Evolutionary conservation across 2,888 invertebrate genomes (phyloP), one percentile per base, ranked within the genome.

Genomic region (Noctua comes): DNA sequence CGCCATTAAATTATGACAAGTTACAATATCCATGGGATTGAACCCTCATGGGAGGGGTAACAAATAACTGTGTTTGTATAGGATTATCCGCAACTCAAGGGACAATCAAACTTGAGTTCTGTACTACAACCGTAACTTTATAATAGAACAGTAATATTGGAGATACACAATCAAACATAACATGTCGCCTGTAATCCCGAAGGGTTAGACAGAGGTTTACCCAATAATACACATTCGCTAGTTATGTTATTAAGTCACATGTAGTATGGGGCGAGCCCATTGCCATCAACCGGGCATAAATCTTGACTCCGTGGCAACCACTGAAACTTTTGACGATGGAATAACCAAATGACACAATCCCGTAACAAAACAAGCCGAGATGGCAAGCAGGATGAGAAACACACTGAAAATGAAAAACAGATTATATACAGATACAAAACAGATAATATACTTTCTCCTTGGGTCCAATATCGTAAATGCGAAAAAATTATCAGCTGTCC

Each of bases 51-150:
- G 66, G 68, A 57, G n/a, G 11, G 4, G 51, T 64, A 43, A 71
- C 85, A 80, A 84, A 82, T 70, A 76, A 59, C 40, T 59, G 3
- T 85, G 71, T 86, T 85, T 87, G 51, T 54, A 40, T 81, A 76
- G 82, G 82, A 87, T 46, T 43, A 24, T 43, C 48, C 73, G 7
- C 68, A 51, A 51, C 51, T 51, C 51, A 69, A 74, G 71, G 76
- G 76, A 81, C 71, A 69, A 74, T 74, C 40, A 72, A 69, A 73
- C 66, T 24, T 36, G 21, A 48, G 46, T 57, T 76, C 31, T 54
- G 59, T 73, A 66, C 21, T 69, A 43, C 24, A 70, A 31, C 40
- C 51, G 18, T 75, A 77, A 86, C 77, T 85, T 82, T 54, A 46
- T 72, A 54, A 51, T 48, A 72, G 57, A 73, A 82, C 46, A 48